These are phyloP conservation scores for Odocoileus virginianus DNA, from an alignment of 2,113 vertebrate species.

Conservation along the genomic window DNA sequence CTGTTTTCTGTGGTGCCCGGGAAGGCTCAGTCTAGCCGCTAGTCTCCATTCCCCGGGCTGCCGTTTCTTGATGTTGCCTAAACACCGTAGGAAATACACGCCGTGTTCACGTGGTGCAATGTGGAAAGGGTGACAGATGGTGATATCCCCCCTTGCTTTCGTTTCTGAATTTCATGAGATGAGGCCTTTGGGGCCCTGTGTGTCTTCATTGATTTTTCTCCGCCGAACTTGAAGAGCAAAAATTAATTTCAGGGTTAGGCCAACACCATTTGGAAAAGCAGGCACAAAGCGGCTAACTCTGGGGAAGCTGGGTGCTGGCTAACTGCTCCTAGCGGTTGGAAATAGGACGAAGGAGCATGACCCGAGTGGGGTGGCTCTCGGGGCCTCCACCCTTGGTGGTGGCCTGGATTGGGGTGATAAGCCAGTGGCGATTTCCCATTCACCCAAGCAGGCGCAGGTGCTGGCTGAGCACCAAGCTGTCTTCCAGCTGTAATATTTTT, in stretches of 20 bases:
- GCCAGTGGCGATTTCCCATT: background rate
- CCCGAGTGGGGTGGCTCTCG: background rate
- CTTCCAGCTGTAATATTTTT: background rate
- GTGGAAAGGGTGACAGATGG: conserved; percentile 1
- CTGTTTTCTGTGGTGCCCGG: background rate
- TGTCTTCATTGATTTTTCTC: conserved; percentile 38
- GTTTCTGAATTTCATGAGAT: conserved; percentile 23
- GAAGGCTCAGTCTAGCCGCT: background rate
- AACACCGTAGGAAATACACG: background rate
- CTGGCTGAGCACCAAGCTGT: background rate
- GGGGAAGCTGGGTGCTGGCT: background rate
- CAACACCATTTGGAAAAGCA: background rate
- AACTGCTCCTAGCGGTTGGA: background rate
- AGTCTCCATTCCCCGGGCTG: background rate
- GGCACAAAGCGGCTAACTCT: background rate
- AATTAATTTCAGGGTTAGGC: background rate
- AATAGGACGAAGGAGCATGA: background rate
- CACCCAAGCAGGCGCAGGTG: background rate
- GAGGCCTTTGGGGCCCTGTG: background rate
- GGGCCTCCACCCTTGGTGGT: background rate
- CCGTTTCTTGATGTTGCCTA: background rate
- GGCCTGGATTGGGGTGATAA: background rate
- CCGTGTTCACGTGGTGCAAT: background rate
- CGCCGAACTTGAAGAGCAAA: conserved; percentile 41
- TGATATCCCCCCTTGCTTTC: conserved; percentile 32